These are phyloP conservation scores for Arctocebus calabarensis DNA, from an alignment of 2,797 vertebrate species.

Conservation along the genomic window DNA sequence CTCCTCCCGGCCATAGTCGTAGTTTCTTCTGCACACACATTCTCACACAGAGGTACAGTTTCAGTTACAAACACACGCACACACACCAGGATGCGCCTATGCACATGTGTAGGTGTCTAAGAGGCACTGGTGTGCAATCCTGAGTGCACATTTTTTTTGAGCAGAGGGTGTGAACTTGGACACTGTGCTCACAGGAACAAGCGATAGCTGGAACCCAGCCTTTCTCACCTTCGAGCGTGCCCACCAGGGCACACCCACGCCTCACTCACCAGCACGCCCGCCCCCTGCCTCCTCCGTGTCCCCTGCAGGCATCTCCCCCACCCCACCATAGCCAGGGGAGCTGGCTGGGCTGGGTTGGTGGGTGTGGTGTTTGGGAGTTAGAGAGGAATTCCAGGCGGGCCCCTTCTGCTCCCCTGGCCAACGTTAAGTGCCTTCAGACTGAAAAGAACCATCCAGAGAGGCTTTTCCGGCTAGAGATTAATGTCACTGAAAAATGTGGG, in stretches of 20 bases:
- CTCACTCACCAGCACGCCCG: conserved; percentile 51
- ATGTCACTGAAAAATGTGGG: conserved; percentile 80
- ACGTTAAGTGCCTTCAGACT: conserved; percentile 82
- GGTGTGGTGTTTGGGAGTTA: conserved; percentile 75
- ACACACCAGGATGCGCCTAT: not conserved
- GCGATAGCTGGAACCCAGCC: not conserved
- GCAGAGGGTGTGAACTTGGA: not conserved
- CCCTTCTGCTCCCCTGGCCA: conserved; percentile 76
- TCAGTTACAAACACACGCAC: no score
- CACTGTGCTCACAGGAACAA: not conserved
- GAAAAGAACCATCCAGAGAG: conserved; percentile 79
- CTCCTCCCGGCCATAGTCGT: rapidly evolving
- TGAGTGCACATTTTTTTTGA: not conserved
- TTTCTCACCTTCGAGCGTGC: not conserved
- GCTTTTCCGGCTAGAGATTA: conserved; percentile 80
- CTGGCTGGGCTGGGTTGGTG: conserved; percentile 69
- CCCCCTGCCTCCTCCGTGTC: not conserved
- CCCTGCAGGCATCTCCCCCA: conserved; percentile 60
- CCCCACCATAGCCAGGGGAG: conserved; percentile 54
- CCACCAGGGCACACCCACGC: not conserved
- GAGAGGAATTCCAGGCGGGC: conserved; percentile 81
- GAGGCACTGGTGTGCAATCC: not conserved
- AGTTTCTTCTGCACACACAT: not conserved
- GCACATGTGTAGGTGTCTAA: not conserved
- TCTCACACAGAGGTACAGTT: not conserved